These are phyloP conservation scores for Rousettus madagascariensis DNA, from an alignment of 2,797 vertebrate species.

Conservation along the genomic window DNA sequence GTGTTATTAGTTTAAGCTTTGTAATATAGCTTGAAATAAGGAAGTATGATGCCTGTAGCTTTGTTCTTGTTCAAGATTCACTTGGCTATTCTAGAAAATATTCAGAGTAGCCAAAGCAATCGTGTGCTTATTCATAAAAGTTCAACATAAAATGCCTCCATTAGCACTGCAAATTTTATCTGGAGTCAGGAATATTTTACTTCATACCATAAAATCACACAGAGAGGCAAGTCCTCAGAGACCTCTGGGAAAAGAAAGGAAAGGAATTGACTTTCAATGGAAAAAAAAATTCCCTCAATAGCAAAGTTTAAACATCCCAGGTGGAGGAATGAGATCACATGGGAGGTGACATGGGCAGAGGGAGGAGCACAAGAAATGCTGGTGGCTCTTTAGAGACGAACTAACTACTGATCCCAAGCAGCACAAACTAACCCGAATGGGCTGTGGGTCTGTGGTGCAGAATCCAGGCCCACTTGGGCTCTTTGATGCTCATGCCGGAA, in stretches of 20 bases:
- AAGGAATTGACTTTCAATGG: neutral
- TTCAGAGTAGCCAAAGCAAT: neutral
- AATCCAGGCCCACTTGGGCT: neutral
- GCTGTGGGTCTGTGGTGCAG: neutral
- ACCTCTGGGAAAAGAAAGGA: constrained; percentile 24
- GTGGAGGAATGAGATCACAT: neutral
- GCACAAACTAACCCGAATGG: neutral
- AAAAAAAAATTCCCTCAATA: neutral
- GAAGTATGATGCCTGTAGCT: neutral
- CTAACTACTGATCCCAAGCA: neutral
- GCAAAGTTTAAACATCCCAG: neutral
- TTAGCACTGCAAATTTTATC: neutral
- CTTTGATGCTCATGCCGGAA: neutral
- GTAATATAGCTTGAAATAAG: neutral
- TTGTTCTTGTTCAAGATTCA: neutral
- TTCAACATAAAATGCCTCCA: neutral
- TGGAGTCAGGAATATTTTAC: neutral
- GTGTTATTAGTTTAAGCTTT: neutral
- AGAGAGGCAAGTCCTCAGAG: neutral
- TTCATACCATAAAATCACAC: neutral
- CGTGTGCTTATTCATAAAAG: neutral
- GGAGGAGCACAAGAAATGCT: neutral
- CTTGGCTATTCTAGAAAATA: neutral
- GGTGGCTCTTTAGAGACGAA: neutral
- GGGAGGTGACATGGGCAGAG: neutral